Percentiles rank a stretch among this genome's conserved stretches.
Conservation (phyloP, 2,797 vertebrate genomes). For the Microchirus variegatus region DNA sequence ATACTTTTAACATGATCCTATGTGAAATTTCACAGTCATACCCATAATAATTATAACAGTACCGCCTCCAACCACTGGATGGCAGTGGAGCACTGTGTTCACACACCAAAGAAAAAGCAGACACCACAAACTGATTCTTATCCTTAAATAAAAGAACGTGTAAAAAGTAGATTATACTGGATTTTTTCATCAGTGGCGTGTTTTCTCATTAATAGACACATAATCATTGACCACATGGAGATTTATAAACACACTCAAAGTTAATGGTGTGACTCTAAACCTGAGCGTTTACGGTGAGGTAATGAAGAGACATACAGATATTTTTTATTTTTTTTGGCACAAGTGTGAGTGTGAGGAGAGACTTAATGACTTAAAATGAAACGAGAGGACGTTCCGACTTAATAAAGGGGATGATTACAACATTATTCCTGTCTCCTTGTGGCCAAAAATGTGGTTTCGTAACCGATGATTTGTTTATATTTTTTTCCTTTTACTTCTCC, state of each 20-base stretch:
- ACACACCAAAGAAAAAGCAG: neutral
- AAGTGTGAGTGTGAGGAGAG: neutral
- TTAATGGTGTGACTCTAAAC: neutral
- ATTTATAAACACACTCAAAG: neutral
- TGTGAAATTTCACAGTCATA: too few relatives aligned
- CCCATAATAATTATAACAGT: neutral
- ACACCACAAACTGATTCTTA: neutral
- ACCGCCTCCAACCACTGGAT: conserved; percentile 53
- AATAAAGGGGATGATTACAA: neutral
- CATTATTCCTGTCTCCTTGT: neutral
- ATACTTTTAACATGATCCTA: too few relatives aligned
- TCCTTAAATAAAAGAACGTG: conserved; percentile 6
- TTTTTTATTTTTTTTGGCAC: neutral
- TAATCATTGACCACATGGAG: neutral
- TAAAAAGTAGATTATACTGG: neutral
- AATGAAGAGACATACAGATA: neutral
- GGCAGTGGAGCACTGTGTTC: conserved; percentile 38
- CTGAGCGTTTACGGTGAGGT: neutral
- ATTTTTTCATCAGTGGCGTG: neutral
- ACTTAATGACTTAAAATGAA: neutral
- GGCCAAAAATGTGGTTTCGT: neutral
- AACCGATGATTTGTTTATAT: neutral
- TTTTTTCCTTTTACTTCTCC: conserved; percentile 30
- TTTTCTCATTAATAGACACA: neutral
- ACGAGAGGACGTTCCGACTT: neutral